Evolutionary conservation across 35 echinoderm and acorn worm species (phyloP).

Genomic region (Strongylocentrotus purpuratus): DNA sequence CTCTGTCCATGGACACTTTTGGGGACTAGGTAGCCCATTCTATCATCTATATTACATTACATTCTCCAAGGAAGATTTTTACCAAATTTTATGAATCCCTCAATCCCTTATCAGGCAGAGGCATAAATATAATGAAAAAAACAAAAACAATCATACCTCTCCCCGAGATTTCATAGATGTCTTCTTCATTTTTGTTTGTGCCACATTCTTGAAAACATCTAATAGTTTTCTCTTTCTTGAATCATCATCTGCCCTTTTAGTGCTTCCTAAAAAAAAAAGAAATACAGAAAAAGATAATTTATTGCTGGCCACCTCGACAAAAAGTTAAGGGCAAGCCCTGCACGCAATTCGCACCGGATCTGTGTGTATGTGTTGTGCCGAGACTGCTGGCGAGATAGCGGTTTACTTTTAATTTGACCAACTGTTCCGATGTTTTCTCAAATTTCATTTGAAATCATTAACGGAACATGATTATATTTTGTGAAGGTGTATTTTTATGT

Average conservation of each 20-base stretch:
- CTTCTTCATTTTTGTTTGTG: conserved; percentile 38
- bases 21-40: conserved; percentile 15
- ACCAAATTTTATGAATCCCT: conserved; percentile 39
- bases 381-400: neutral
- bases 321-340: too few relatives aligned
- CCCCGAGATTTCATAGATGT: conserved; percentile 28
- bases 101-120: conserved; percentile 15
- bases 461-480: neutral
- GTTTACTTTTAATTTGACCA: too few relatives aligned
- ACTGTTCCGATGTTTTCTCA: too few relatives aligned
- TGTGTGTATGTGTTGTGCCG: neutral
- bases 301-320: too few relatives aligned
- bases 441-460: too few relatives aligned
- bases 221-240: conserved; percentile 8
- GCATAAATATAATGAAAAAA: conserved; percentile 37
- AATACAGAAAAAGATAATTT: conserved; percentile 34
- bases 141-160: conserved; percentile 21
- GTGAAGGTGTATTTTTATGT: too few relatives aligned
- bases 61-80: conserved; percentile 28
- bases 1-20: neutral
- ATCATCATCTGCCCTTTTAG: conserved; percentile 26
- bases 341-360: too few relatives aligned
- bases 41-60: conserved; percentile 25
- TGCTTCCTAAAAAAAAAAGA: conserved; percentile 24
- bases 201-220: conserved; percentile 28